Conservation (phyloP, 92 coral and sea anemone genomes). For the Siderastrea radians region DNA sequence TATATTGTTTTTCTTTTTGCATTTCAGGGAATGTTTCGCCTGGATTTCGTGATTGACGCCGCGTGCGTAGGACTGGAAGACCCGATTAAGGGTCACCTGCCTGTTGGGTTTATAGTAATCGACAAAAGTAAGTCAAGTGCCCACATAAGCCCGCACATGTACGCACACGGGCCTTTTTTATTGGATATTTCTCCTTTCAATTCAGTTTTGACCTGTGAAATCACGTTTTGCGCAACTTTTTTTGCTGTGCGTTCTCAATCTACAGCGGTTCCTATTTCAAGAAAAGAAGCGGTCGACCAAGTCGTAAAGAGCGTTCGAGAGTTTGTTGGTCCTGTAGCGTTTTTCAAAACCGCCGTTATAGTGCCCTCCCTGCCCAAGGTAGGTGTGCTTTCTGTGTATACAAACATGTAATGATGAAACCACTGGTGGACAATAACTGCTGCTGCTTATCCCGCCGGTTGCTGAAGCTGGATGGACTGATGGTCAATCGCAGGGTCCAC, state of each 20-base stretch:
- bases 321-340: conserved; percentile 93
- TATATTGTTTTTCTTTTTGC: background rate
- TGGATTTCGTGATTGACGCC: conserved; percentile 86
- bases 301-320: conserved; percentile 83
- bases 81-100: conserved; percentile 90
- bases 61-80: conserved; percentile 93
- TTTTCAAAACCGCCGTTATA: conserved; percentile 92
- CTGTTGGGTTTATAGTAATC: conserved; percentile 90
- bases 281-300: conserved; percentile 77
- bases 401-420: background rate
- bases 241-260: background rate
- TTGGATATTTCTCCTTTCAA: too few relatives aligned
- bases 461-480: too few relatives aligned
- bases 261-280: conserved; percentile 70
- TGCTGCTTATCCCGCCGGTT: background rate
- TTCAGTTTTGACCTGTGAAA: too few relatives aligned
- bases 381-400: background rate
- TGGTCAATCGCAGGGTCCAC: too few relatives aligned
- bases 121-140: conserved; percentile 75
- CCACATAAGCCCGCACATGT: background rate
- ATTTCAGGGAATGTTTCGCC: conserved; percentile 85
- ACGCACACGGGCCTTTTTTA: background rate
- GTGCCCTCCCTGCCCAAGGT: conserved; percentile 96
- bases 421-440: background rate
- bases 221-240: background rate